phyloP scores from a whole-genome alignment of 2,113 vertebrate species.

The Sprattus sprattus region DNA sequence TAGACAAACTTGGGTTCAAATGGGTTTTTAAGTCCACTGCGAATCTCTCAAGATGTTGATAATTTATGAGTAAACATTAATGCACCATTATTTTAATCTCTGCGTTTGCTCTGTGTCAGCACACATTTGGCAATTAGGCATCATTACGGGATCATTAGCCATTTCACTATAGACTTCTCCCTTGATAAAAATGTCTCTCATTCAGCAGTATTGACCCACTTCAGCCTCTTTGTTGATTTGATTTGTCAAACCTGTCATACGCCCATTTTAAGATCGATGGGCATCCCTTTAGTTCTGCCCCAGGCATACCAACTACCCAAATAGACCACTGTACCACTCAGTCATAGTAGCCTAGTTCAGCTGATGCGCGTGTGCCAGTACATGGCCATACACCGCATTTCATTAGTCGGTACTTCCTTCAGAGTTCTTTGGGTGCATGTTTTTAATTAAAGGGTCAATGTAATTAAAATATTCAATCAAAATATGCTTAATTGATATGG shows the following conservation, averaged over 20 bases:
- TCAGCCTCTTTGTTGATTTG: conserved; percentile 44
- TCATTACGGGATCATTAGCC: conserved; percentile 43
- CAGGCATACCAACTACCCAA: conserved; percentile 2
- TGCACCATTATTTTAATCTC: neutral
- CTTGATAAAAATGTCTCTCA: conserved; percentile 44
- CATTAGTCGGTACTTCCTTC: neutral
- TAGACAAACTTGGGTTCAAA: neutral
- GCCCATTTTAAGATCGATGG: conserved; percentile 57
- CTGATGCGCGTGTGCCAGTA: neutral
- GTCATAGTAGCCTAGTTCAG: neutral
- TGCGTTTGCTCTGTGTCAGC: neutral
- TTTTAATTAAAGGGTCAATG: neutral
- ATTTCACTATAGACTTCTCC: conserved; percentile 55
- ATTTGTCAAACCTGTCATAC: conserved; percentile 56
- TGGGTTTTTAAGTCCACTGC: neutral
- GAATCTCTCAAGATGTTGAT: neutral
- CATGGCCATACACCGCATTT: neutral
- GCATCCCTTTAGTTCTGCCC: conserved; percentile 22
- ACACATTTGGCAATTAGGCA: neutral
- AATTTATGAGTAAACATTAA: conserved; percentile 13
- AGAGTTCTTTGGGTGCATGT: neutral
- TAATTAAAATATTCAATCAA: neutral
- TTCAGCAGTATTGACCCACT: conserved; percentile 35
- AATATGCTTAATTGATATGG: neutral
- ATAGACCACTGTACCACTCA: neutral